Base-by-base conservation (phyloP, 2,797 vertebrate genomes). In the Coregonus sp. region DNA sequence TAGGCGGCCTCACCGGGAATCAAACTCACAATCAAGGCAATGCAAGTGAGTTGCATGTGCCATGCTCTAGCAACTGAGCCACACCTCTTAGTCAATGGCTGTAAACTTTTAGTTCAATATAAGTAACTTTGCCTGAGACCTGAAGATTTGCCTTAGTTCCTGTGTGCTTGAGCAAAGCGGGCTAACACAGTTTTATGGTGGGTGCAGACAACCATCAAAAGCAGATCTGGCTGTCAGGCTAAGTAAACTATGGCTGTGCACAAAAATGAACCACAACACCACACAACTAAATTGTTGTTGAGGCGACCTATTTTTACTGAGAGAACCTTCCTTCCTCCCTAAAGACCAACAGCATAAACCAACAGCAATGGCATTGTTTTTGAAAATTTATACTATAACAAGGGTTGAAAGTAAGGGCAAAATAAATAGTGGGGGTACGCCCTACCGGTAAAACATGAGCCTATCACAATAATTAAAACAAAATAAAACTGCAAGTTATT, bases 301-400 rank as follows among this genome's bases (percentile, higher is more conserved):
- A 70, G 74, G 65, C 83, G 76, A 82, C 81, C 76, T 81, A 85
- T 84, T 86, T 91, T 84, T 75, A 72, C 70, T 80, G 74, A 59
- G 72, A 80, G 7, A 81, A 52, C 75, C 73, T 82, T 81, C 78
- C 75, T 63, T 25, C 2, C 20, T 29, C 25, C 25, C 37, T 50
- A 37, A 59, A 25, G 71, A 78, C 77, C 77, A 47, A 47, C 40
- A 47, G 40, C 40, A 47, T 20, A 11, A 25, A 63, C 20, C 20
- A 7, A 63, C n/a, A 11, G 7, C 3, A 63, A 29, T 20, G 0
- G 59, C 3, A 25, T 9, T 63, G 9, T 47, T 63, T 63, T 29
- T 1, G 4, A 4, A 20, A 29, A 63, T 18, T 18, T 1, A 4
- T 9, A 47, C 40, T 47, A 11, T 47, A 11, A 47, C 11, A 9